Percentiles rank a stretch among this genome's conserved stretches.
phyloP scores from a whole-genome alignment of 2,888 invertebrate species.

The Caenorhabditis panamensis region DNA sequence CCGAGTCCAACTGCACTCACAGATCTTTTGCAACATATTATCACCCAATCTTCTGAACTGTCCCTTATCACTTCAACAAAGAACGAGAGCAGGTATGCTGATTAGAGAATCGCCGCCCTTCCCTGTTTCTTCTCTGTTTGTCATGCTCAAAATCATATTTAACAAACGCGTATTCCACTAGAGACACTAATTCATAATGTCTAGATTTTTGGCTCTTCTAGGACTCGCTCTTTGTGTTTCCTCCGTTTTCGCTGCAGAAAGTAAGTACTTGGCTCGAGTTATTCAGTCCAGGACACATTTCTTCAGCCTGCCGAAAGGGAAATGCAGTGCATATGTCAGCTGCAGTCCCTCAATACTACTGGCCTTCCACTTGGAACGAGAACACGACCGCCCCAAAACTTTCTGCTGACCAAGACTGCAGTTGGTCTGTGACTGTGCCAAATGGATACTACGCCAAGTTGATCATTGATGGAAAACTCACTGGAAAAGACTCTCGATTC shows the following conservation, averaged over 20 bases:
- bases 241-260: background rate
- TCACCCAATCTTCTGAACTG: background rate
- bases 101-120: background rate
- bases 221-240: background rate
- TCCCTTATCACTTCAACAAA: background rate
- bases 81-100: background rate
- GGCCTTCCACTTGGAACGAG: conserved; percentile 30
- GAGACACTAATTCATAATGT: background rate
- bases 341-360: conserved; percentile 7
- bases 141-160: background rate
- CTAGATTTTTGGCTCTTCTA: background rate
- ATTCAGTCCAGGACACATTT: too few relatives aligned
- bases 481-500: conserved; percentile 3
- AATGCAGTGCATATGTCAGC: conserved; percentile 8
- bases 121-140: background rate
- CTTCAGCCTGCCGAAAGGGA: conserved; percentile 1
- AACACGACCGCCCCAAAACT: conserved; percentile 23
- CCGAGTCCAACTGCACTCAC: too few relatives aligned
- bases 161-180: background rate
- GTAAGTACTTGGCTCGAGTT: background rate
- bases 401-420: conserved; percentile 10
- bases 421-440: conserved; percentile 40
- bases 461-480: conserved; percentile 27
- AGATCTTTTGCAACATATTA: too few relatives aligned
- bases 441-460: conserved; percentile 32